phyloP scores from a whole-genome alignment of 1,140 invertebrate genomes.

The Conus betulinus region DNA sequence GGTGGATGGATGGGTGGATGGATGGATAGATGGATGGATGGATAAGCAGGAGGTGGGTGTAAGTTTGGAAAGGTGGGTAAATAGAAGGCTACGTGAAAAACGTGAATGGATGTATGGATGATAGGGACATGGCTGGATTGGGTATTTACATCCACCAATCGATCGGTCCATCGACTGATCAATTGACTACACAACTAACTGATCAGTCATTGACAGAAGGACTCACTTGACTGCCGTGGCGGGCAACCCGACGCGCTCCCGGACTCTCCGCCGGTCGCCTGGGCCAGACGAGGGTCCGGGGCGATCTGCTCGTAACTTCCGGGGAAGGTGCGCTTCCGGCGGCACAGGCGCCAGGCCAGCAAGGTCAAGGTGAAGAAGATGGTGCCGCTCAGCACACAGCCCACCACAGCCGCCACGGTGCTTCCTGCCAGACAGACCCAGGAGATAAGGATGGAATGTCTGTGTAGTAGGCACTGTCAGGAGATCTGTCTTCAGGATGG shows the following conservation, averaged over 20 bases:
- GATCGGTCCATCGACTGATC: neutral
- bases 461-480: neutral
- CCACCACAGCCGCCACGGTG: conserved; percentile 11
- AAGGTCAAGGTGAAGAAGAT: conserved; percentile 32
- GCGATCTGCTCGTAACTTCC: conserved; percentile 32
- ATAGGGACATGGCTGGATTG: too few species aligned
- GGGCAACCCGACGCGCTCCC: neutral
- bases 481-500: neutral
- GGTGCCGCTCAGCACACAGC: conserved; percentile 15
- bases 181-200: too few species aligned
- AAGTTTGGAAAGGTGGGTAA: too few species aligned
- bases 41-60: neutral
- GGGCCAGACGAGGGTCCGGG: conserved; percentile 11
- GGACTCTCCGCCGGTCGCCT: neutral
- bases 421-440: neutral
- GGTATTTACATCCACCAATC: neutral
- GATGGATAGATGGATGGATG: neutral
- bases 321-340: conserved; percentile 16
- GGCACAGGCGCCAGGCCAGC: conserved; percentile 27
- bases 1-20: too few species aligned
- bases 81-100: too few species aligned
- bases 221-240: conserved; percentile 11
- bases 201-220: too few species aligned
- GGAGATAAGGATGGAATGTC: neutral
- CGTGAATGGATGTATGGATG: too few species aligned